These are phyloP conservation scores for Upupa epops DNA, from an alignment of 2,113 vertebrate species.

Conservation along the genomic window DNA sequence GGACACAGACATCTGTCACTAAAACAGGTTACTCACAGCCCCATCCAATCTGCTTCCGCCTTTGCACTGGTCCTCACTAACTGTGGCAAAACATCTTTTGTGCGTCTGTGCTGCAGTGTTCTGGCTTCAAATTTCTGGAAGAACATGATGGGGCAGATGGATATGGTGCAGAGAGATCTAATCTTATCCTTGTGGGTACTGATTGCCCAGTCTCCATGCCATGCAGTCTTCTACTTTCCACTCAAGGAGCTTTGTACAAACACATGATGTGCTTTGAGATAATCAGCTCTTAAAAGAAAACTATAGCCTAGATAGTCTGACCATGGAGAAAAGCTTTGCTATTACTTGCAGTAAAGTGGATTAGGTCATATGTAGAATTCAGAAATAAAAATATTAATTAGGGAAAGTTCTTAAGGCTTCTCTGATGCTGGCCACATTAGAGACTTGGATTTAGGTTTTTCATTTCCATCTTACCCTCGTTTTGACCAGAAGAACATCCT, in stretches of 20 bases:
- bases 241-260: neutral
- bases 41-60: too few relatives aligned
- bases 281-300: neutral
- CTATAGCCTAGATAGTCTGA: neutral
- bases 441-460: neutral
- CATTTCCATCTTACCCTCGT: neutral
- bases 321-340: neutral
- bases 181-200: neutral
- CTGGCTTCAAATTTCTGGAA: neutral
- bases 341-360: neutral
- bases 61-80: neutral
- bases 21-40: too few relatives aligned
- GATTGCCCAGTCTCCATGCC: neutral
- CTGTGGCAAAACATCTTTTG: neutral
- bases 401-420: neutral
- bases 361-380: neutral
- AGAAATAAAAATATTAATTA: neutral
- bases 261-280: neutral
- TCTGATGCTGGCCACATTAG: neutral
- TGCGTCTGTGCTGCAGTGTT: accelerated
- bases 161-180: neutral
- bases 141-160: neutral
- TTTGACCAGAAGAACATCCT: neutral
- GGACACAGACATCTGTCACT: too few relatives aligned
- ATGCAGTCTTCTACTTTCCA: neutral